Evolutionary conservation across 1,140 invertebrate genomes (phyloP).

Genomic region (Drosophila virilis): DNA sequence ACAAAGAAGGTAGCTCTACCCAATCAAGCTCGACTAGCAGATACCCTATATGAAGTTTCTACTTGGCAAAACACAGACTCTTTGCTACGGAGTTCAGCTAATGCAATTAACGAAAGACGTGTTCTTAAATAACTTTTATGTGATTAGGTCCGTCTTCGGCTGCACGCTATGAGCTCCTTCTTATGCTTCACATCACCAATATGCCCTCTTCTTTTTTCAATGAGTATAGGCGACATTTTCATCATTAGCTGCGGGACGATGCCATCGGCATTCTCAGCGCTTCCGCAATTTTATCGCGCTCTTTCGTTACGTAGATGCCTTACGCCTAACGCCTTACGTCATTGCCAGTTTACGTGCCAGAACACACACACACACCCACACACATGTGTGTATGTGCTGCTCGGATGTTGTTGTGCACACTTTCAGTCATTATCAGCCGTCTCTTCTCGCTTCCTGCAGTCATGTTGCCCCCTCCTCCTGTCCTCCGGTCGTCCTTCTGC

Average conservation of each 20-base stretch:
- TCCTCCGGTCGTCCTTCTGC: conserved; percentile 1
- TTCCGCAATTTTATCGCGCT: conserved; percentile 79
- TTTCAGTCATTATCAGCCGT: conserved; percentile 23
- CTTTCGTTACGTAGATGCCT: conserved; percentile 48
- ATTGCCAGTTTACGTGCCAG: conserved; percentile 46
- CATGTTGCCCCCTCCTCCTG: not conserved
- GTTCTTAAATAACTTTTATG: no score
- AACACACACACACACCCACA: conserved; percentile 11
- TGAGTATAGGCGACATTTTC: conserved; percentile 21
- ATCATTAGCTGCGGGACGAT: conserved; percentile 45
- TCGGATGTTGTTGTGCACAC: not conserved
- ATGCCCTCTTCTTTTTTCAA: not conserved
- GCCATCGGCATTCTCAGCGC: conserved; percentile 77
- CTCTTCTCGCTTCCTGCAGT: not conserved
- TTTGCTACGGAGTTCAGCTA: no score
- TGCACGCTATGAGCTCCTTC: no score
- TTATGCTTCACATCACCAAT: no score
- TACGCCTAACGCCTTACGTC: conserved; percentile 60
- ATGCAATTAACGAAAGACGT: no score
- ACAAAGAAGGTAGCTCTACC: not conserved
- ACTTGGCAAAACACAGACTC: no score
- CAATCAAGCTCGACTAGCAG: not conserved
- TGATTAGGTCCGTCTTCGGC: no score
- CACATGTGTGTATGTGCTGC: not conserved
- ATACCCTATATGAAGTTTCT: not conserved